These are phyloP conservation scores for Chondrosia reniformis DNA, from an alignment of 37 sponge, comb jelly and placozoan genomes.

Conservation along the genomic window DNA sequence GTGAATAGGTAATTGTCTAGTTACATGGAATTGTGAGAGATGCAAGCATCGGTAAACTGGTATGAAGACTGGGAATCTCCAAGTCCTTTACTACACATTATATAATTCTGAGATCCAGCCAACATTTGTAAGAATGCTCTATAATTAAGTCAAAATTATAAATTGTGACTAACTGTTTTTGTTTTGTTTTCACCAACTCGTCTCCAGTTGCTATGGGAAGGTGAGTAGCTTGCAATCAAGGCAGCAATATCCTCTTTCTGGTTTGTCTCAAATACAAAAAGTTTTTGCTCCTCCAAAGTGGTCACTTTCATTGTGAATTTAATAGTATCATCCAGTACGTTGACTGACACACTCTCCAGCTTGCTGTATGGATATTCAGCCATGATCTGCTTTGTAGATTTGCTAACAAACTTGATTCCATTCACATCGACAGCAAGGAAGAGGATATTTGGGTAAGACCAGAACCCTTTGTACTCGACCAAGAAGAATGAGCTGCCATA, in stretches of 20 bases:
- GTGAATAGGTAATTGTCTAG: too few relatives aligned
- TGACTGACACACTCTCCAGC: slow-evolving; percentile 79
- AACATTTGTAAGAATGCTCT: too few relatives aligned
- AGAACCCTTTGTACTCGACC: slow-evolving; percentile 95
- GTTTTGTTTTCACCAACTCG: slow-evolving; percentile 76
- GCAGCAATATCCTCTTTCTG: slow-evolving; percentile 93
- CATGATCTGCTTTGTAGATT: slow-evolving; percentile 74
- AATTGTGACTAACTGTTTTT: slow-evolving; percentile 53
- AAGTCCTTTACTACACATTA: too few relatives aligned
- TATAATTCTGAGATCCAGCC: too few relatives aligned
- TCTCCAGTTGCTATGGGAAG: slow-evolving; percentile 86
- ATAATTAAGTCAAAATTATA: too few relatives aligned
- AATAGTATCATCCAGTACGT: slow-evolving; percentile 66
- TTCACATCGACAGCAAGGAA: slow-evolving; percentile 68
- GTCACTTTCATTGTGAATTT: slow-evolving; percentile 73
- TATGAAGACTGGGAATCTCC: too few relatives aligned
- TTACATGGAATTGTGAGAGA: too few relatives aligned
- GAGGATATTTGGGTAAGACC: slow-evolving; percentile 87
- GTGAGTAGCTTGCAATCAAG: slow-evolving; percentile 93
- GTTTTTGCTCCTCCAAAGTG: slow-evolving; percentile 70
- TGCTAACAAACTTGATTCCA: slow-evolving; percentile 85
- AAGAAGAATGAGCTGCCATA: slow-evolving; percentile 84
- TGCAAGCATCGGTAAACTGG: too few relatives aligned
- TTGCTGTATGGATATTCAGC: slow-evolving; percentile 71
- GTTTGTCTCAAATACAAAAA: slow-evolving; percentile 82